Evolutionary conservation across 2,797 vertebrate genomes (phyloP).

Genomic region (Remorina albescens): DNA sequence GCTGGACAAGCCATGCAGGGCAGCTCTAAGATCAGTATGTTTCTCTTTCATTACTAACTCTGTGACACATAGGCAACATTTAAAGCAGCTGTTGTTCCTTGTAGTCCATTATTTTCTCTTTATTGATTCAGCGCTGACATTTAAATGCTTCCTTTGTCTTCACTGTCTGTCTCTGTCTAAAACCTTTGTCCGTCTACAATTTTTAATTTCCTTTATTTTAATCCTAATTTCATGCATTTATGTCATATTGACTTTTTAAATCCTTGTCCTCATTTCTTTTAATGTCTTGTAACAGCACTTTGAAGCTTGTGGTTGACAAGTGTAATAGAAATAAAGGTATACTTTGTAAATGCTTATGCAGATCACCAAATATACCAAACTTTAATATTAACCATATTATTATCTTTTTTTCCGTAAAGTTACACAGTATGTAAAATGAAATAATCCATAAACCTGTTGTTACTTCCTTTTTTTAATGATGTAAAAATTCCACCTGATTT

Average conservation of each 20-base stretch:
- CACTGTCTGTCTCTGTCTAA: constrained; percentile 20
- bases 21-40: constrained; percentile 13
- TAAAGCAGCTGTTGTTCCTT: constrained; percentile 31
- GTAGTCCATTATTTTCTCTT: constrained; percentile 41
- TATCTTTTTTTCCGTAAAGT: too few species aligned
- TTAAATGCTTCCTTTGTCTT: constrained; percentile 21
- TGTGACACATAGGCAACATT: constrained; percentile 51
- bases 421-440: neutral
- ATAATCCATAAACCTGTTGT: neutral
- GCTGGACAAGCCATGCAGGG: too few species aligned
- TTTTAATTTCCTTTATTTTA: neutral
- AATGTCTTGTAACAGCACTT: neutral
- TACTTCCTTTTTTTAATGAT: neutral
- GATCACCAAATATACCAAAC: neutral
- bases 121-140: constrained; percentile 58
- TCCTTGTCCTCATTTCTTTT: neutral
- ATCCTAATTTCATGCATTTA: neutral
- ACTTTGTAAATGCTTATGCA: neutral
- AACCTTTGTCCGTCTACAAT: neutral
- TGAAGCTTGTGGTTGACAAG: neutral
- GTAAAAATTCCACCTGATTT: neutral
- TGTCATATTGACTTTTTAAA: neutral
- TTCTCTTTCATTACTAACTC: constrained; percentile 27
- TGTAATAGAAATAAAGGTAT: neutral
- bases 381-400: neutral